A percentile compares a stretch with the other conserved stretches of the same genome.
These are phyloP conservation scores for Melinaea marsaeus DNA, from an alignment of 2,888 invertebrate species.

Conservation along the genomic window DNA sequence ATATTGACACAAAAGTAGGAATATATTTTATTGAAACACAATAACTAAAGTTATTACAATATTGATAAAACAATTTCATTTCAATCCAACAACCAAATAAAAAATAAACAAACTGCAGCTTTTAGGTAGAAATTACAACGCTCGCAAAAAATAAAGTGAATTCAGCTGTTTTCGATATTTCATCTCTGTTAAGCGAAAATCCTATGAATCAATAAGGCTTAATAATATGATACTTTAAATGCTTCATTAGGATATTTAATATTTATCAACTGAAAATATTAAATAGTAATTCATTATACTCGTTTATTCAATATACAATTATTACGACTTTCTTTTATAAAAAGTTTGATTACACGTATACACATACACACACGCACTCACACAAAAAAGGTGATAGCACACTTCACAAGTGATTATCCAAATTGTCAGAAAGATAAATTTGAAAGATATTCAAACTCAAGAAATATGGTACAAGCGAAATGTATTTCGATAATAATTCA, in stretches of 20 bases:
- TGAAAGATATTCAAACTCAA: too few species aligned
- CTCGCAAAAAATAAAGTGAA: constrained; percentile 40
- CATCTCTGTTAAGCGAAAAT: constrained; percentile 26
- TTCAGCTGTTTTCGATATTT: constrained; percentile 26
- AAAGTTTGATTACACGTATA: too few species aligned
- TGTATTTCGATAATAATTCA: not conserved
- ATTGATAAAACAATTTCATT: constrained; percentile 10
- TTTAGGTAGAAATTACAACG: constrained; percentile 47
- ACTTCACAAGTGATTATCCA: too few species aligned
- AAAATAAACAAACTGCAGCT: constrained; percentile 49
- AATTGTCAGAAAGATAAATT: too few species aligned
- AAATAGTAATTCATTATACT: too few species aligned
- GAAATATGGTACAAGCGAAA: too few species aligned
- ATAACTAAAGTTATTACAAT: constrained; percentile 4
- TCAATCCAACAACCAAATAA: constrained; percentile 28
- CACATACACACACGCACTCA: too few species aligned
- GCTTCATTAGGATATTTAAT: constrained; percentile 6
- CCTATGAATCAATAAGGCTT: constrained; percentile 21
- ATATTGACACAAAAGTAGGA: not conserved
- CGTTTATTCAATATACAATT: too few species aligned
- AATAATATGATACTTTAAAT: constrained; percentile 5
- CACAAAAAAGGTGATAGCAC: too few species aligned
- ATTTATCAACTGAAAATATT: not conserved
- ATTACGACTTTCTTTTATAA: too few species aligned
- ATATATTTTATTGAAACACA: constrained; percentile 1